phyloP scores from a whole-genome alignment of 2,113 vertebrate species.

The Desmodus rotundus region DNA sequence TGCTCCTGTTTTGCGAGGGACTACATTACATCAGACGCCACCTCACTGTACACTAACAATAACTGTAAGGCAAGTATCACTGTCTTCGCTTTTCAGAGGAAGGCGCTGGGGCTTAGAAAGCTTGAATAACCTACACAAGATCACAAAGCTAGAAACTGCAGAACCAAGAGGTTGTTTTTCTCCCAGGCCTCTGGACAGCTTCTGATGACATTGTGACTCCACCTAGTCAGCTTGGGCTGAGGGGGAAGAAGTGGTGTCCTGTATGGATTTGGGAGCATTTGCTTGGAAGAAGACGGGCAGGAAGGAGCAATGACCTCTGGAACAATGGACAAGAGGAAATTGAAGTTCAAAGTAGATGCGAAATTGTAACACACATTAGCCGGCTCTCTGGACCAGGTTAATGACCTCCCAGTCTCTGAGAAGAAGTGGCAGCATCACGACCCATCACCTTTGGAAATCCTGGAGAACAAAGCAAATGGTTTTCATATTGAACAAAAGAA shows the following conservation, averaged over 20 bases:
- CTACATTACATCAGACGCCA: accelerated
- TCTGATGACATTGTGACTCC: neutral
- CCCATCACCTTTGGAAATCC: neutral
- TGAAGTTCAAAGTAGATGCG: neutral
- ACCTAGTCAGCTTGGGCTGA: neutral
- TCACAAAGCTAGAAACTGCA: neutral
- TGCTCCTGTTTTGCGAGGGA: neutral
- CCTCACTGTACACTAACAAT: neutral
- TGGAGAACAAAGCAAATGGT: neutral
- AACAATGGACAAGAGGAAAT: neutral
- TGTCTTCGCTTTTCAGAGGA: neutral
- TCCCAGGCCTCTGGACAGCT: neutral
- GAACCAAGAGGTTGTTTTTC: neutral
- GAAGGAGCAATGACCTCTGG: neutral
- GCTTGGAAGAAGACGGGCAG: neutral
- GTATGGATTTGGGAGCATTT: neutral
- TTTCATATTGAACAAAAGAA: neutral
- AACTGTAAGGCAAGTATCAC: neutral
- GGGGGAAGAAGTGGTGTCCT: neutral
- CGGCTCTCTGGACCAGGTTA: neutral
- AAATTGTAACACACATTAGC: neutral
- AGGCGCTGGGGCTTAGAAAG: neutral
- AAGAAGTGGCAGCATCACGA: neutral
- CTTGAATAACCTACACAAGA: neutral
- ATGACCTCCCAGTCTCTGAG: neutral